Percentiles rank a stretch among this genome's conserved stretches.
Evolutionary conservation across 2,113 vertebrate genomes (phyloP).

Genomic region (Cyprinus carpio): DNA sequence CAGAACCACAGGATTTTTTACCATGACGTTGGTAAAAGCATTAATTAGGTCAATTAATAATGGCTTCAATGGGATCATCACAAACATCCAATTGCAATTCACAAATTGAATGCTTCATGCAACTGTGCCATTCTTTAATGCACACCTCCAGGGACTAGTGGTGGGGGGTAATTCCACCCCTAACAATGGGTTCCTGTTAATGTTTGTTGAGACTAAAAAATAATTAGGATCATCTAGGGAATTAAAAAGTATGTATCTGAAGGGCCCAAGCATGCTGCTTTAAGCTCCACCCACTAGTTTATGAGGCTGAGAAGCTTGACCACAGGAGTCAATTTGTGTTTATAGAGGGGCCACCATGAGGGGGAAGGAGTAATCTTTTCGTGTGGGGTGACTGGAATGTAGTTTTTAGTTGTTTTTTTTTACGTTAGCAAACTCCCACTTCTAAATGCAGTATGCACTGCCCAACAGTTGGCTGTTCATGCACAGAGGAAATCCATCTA

Average conservation of each 20-base stretch:
- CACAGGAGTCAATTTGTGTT: conserved; percentile 59
- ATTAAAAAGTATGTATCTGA: conserved; percentile 58
- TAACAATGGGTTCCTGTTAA: conserved; percentile 56
- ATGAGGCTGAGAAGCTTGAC: background rate
- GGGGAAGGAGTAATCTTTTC: conserved; percentile 26
- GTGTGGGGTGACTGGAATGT: conserved; percentile 40
- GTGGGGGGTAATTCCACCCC: conserved; percentile 48
- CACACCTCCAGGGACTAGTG: conserved; percentile 30
- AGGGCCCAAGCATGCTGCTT: background rate
- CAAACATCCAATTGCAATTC: conserved; percentile 43
- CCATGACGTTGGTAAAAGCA: conserved; percentile 48
- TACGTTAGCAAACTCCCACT: conserved; percentile 64
- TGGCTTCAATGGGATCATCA: conserved; percentile 44
- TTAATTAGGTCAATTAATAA: conserved; percentile 46
- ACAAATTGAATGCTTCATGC: conserved; percentile 30
- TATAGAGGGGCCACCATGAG: conserved; percentile 56
- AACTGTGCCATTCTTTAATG: conserved; percentile 32
- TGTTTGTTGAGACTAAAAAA: conserved; percentile 52
- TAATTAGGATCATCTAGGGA: conserved; percentile 55
- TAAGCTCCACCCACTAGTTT: conserved; percentile 11
- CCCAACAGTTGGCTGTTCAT: conserved; percentile 59
- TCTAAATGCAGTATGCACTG: conserved; percentile 58
- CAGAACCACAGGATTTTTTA: background rate
- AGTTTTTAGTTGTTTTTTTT: conserved; percentile 40
- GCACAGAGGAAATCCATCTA: conserved; percentile 39